Evolutionary conservation across 2,113 vertebrate genomes (phyloP), one percentile per base, ranked within the genome.

Genomic region (Sisor rabdophorus): DNA sequence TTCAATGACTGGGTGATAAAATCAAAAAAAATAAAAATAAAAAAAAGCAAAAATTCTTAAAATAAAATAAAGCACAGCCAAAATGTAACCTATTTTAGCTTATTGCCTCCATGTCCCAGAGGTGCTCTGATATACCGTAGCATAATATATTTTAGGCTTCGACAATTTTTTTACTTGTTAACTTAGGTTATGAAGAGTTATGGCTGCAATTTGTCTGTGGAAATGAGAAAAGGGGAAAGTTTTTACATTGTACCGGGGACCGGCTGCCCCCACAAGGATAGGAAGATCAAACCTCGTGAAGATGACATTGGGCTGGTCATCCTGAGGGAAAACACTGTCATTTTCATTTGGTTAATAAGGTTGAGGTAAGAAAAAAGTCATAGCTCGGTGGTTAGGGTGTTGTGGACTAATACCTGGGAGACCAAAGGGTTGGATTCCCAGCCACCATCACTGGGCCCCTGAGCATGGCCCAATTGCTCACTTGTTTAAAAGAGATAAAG

Each of bases 131-230:
- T 70, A 70, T 77, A 70, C 22, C n/a, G 13, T 40, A 22, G 12
- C 19, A 19, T 53, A 15, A 50, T 71, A 32, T 71, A 77, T 71
- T 77, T 61, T 28, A 71, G 76, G 67, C 76, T 61, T 77, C 44
- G 52, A 60, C 67, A 61, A 47, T 22, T 60, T 77, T 22, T 60
- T 77, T 77, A 68, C 24, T 59, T 70, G 44, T 2, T 68, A 58
- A 69, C 60, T 70, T 69, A 24, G 50, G 36, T 68, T 56, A 59
- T 55, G 55, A 56, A 47, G 63, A 67, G 52, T 76, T 76, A 76
- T 56, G 16, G 7, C 17, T 58, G 24, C 64, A 76, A 69, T 76
- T 59, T 59, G 50, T 64, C 28, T 55, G n/a, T 48, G 53, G 54
- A 56, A 76, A 68, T 76, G 65, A 69, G 15, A 11, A 5, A 26